Conservation (phyloP, 2,797 vertebrate species). For the Sitta carolinensis region DNA sequence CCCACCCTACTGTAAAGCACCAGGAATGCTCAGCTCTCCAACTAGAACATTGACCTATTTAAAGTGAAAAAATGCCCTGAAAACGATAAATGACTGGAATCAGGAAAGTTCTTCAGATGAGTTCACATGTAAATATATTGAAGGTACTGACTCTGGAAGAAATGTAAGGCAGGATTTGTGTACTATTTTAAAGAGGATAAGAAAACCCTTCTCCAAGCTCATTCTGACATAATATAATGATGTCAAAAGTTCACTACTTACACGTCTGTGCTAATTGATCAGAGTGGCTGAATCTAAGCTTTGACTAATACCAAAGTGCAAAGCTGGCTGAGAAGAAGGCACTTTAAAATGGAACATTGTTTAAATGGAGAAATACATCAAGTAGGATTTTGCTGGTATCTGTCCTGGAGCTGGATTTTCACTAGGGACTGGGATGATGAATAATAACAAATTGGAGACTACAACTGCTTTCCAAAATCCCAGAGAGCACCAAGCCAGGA, state of each 20-base stretch:
- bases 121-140: background rate
- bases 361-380: background rate
- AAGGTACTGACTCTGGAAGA: background rate
- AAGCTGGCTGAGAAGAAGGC: background rate
- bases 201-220: background rate
- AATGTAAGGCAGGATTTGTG: background rate
- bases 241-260: background rate
- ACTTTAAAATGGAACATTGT: background rate
- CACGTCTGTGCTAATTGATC: background rate
- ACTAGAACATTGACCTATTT: background rate
- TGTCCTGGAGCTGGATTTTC: background rate
- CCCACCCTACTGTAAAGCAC: background rate
- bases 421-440: background rate
- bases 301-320: background rate
- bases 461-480: background rate
- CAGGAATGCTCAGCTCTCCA: background rate
- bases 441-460: background rate
- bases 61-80: background rate
- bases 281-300: background rate
- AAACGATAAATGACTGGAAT: background rate
- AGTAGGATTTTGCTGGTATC: background rate
- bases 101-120: background rate
- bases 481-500: background rate
- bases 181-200: background rate
- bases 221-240: background rate